phyloP scores from a whole-genome alignment of 2,888 invertebrate genomes.

The Pristionchus japonicus region DNA sequence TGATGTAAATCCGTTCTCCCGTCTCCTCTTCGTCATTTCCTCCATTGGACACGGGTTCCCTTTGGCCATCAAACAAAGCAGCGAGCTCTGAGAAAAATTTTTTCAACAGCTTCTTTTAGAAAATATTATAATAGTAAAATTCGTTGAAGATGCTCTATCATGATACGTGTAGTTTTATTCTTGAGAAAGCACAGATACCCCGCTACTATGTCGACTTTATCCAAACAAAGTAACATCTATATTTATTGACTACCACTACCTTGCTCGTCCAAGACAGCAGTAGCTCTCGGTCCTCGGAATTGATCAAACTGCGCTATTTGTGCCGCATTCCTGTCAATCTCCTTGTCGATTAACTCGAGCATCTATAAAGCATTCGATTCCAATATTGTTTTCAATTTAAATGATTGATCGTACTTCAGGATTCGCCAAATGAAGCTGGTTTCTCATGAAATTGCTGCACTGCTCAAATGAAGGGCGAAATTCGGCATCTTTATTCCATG shows the following conservation, averaged over 20 bases:
- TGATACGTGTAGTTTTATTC: background rate
- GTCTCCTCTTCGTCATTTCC: background rate
- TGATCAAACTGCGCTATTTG: constrained; percentile 40
- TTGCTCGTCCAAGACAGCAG: background rate
- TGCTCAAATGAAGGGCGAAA: constrained; percentile 84
- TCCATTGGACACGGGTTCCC: background rate
- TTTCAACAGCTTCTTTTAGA: too few species aligned
- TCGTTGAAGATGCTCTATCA: background rate
- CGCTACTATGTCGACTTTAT: too few species aligned
- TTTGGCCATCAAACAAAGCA: constrained; percentile 4
- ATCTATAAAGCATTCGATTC: constrained; percentile 48
- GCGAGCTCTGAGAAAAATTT: background rate
- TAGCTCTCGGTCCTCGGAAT: constrained; percentile 42
- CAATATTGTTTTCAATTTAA: background rate
- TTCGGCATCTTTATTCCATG: constrained; percentile 87
- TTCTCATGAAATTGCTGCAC: constrained; percentile 40
- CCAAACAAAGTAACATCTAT: too few species aligned
- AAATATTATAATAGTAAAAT: background rate
- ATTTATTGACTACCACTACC: background rate
- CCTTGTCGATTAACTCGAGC: constrained; percentile 50
- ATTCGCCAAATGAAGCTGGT: constrained; percentile 12
- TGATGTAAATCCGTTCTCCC: constrained; percentile 44
- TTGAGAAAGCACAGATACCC: too few species aligned
- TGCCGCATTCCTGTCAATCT: constrained; percentile 48
- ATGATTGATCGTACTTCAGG: background rate